Evolutionary conservation across 2,888 invertebrate species (phyloP), one percentile per base, ranked within the genome.

Genomic region (Baccha elongata): DNA sequence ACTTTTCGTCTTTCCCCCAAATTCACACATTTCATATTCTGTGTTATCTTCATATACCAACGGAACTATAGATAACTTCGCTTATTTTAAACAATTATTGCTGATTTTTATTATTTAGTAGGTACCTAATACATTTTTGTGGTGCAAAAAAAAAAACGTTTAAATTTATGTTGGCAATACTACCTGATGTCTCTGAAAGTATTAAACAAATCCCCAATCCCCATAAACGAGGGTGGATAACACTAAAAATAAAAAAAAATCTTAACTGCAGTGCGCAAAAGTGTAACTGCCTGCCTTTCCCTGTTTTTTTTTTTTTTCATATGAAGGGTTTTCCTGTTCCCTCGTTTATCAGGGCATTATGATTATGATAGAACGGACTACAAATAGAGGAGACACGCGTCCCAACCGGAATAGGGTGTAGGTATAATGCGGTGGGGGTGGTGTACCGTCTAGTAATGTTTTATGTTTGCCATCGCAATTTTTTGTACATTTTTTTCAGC

Each of bases 231-330:
- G 73, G 64, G 74, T 37, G 62, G 17, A 71, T 62, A 53, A 69
- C 10, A 35, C 3, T 17, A 42, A 52, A 50, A 23, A 60, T 46
- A 64, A 50, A 62, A 69, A 58, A 15, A 53, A 13, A 35, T 21
- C 69, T 60, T 60, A 71, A 81, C 80, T 81, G 80, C 80, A 81
- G 69, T 81, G 80, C 80, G 80, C 80, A 81, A 81, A 81, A 81
- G 80, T 81, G 65, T 71, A 46, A 52, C 65, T 73, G 35, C 55
- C 53, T 73, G 58, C n/a, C 26, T 29, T 44, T 53, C 32, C 48
- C 48, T 58, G 35, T 2, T 21, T 29, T 53, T n/a, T n/a, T n/a
- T n/a, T n/a, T n/a, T n/a, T n/a, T n/a, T n/a, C n/a, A 32, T 8
- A 32, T 8, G 29, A 69, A 74, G 44, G 42, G 35, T 50, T 55